A percentile compares a stretch with the other conserved stretches of the same genome.
phyloP scores from a whole-genome alignment of 53 echinoderm and acorn worm genomes.

The Patiria pectinifera region DNA sequence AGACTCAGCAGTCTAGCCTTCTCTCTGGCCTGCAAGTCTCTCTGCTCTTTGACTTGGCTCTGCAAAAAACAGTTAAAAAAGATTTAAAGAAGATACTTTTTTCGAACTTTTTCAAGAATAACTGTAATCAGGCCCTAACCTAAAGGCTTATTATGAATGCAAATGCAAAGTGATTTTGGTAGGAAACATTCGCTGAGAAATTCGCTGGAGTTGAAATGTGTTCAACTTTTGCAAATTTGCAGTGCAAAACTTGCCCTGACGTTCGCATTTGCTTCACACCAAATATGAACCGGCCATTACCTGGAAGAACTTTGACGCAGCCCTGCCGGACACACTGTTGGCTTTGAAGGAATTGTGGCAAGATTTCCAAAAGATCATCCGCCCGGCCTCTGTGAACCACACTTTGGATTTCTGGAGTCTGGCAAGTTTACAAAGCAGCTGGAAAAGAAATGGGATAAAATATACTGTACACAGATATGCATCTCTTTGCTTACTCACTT shows the following conservation, averaged over 20 bases:
- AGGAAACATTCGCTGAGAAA: no score
- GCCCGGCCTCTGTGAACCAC: conserved; percentile 67
- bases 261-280: no score
- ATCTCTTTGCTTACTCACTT: no score
- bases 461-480: no score
- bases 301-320: conserved; percentile 78
- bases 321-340: conserved; percentile 62
- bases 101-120: no score
- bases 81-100: no score
- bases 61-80: not conserved
- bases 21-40: conserved; percentile 67
- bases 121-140: no score
- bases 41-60: conserved; percentile 64
- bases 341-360: conserved; percentile 77
- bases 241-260: no score
- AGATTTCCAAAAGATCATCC: conserved; percentile 84
- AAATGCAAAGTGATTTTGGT: no score
- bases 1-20: conserved; percentile 78
- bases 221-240: no score
- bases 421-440: conserved; percentile 79
- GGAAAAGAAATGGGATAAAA: not conserved
- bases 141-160: no score
- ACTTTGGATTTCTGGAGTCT: conserved; percentile 62
- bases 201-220: no score
- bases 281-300: conserved; percentile 52